These are phyloP conservation scores for Hippopotamus amphibius DNA, from an alignment of 2,113 vertebrate species.

Conservation along the genomic window DNA sequence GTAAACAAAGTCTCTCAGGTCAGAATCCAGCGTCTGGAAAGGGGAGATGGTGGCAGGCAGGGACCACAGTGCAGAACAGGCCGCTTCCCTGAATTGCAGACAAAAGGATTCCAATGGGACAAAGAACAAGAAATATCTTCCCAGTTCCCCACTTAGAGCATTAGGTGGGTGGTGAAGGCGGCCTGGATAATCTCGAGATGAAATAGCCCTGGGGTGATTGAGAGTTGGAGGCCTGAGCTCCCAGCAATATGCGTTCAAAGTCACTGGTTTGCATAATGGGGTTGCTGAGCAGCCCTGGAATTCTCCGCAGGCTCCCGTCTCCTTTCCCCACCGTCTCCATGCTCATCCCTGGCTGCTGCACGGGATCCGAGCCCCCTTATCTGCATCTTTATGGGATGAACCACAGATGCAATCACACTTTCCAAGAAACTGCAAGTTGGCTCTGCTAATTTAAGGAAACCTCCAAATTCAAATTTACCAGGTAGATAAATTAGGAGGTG, in stretches of 20 bases:
- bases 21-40: background rate
- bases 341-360: background rate
- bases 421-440: slow-evolving; percentile 38
- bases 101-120: background rate
- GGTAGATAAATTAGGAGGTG: slow-evolving; percentile 38
- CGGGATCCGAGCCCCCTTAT: background rate
- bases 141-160: background rate
- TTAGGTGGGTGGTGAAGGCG: background rate
- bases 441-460: slow-evolving; percentile 56
- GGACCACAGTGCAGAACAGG: background rate
- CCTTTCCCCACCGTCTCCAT: accelerated
- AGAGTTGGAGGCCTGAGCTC: background rate
- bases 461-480: slow-evolving; percentile 34
- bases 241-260: background rate
- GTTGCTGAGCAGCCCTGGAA: background rate
- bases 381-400: background rate
- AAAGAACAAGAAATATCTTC: background rate
- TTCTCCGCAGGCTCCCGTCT: background rate
- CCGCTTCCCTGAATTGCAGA: background rate
- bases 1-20: slow-evolving; percentile 21
- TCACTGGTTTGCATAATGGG: background rate
- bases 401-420: background rate
- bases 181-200: background rate
- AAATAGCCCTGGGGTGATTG: background rate
- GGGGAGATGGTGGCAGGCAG: too few relatives aligned